Conservation (phyloP, 1,140 invertebrate genomes). For the Zaprionus vittiger region DNA sequence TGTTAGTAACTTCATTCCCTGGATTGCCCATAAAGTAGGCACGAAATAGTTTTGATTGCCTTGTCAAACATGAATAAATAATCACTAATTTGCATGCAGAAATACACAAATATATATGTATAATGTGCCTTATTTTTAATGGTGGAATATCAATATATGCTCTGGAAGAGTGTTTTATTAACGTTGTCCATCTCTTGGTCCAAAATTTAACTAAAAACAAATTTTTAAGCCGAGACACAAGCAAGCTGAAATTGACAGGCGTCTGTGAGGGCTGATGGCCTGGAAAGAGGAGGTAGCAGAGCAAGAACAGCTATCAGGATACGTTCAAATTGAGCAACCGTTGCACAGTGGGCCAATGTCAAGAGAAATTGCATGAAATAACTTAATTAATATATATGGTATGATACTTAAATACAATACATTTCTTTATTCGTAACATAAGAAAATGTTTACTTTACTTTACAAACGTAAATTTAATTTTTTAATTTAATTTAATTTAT, state of each 20-base stretch:
- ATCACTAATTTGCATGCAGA: too few species aligned
- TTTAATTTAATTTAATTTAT: too few species aligned
- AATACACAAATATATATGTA: too few species aligned
- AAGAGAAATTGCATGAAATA: background rate
- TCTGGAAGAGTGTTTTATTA: too few species aligned
- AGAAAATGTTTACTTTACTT: too few species aligned
- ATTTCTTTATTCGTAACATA: too few species aligned
- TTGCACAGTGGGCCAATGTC: slow-evolving; percentile 23
- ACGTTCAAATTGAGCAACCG: slow-evolving; percentile 31
- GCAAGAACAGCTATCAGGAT: slow-evolving; percentile 21
- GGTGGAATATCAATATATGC: too few species aligned
- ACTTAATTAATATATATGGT: background rate
- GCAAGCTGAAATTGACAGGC: slow-evolving; percentile 75
- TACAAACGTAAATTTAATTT: too few species aligned
- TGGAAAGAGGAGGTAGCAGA: background rate
- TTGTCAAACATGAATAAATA: background rate
- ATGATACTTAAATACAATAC: too few species aligned
- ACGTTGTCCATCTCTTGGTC: background rate
- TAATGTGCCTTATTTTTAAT: too few species aligned
- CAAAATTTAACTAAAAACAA: slow-evolving; percentile 70
- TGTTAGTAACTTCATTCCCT: background rate
- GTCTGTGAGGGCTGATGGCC: background rate
- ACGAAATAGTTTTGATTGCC: background rate
- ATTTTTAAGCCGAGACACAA: slow-evolving; percentile 51
- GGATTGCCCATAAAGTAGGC: background rate